Percentiles rank a stretch among this genome's conserved stretches.
Conservation (phyloP, 2,888 invertebrate genomes). For the Cerceris ruficornis region DNA sequence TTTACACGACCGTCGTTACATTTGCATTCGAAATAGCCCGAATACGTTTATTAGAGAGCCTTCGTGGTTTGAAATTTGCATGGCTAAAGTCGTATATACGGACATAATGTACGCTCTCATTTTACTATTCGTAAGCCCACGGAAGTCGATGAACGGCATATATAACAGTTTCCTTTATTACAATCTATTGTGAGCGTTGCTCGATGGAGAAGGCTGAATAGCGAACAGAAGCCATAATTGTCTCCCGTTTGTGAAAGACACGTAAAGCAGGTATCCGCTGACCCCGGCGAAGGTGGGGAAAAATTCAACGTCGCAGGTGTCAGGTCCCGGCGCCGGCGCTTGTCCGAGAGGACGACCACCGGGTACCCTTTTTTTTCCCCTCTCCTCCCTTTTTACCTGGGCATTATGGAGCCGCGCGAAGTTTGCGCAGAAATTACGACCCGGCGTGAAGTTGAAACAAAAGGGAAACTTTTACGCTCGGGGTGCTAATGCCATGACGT, state of each 20-base stretch:
- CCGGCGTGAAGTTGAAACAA: conserved; percentile 53
- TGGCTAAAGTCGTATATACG: conserved; percentile 1
- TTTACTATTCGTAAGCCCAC: neutral
- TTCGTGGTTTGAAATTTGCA: no score
- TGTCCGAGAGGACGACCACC: conserved; percentile 19
- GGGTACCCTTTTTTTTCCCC: conserved; percentile 62
- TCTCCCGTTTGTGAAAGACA: conserved; percentile 34
- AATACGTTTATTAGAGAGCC: no score
- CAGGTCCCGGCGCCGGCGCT: conserved; percentile 73
- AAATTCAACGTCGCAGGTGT: conserved; percentile 67
- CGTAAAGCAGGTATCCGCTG: conserved; percentile 42
- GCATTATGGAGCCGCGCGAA: conserved; percentile 38
- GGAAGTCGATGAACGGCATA: conserved; percentile 10
- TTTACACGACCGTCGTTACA: no score
- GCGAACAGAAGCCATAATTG: conserved; percentile 9
- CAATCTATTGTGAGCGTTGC: conserved; percentile 17
- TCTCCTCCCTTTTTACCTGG: conserved; percentile 47
- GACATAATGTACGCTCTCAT: neutral
- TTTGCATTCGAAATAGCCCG: no score
- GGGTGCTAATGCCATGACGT: conserved; percentile 33
- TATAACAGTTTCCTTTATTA: conserved; percentile 41
- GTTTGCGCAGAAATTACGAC: conserved; percentile 73
- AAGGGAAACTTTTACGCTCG: conserved; percentile 24
- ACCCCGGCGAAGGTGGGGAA: conserved; percentile 37
- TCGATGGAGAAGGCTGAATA: conserved; percentile 10